Conservation (phyloP, 2,797 vertebrate species). For the Melopsittacus undulatus region DNA sequence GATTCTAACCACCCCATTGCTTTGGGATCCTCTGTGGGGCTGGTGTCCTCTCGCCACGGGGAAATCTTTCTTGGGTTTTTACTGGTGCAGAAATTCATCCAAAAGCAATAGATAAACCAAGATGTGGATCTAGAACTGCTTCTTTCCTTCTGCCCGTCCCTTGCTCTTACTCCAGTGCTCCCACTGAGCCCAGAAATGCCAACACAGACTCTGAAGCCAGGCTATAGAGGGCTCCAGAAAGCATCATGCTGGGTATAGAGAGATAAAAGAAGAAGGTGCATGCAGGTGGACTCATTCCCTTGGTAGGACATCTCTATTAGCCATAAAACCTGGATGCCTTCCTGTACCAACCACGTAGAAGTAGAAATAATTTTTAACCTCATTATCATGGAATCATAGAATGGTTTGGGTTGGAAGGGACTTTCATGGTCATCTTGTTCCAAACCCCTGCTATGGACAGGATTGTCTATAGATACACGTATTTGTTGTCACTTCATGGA, state of each 20-base stretch:
- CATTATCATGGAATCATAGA: too few relatives aligned
- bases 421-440: not conserved
- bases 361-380: not conserved
- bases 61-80: not conserved
- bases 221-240: not conserved
- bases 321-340: not conserved
- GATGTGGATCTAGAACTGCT: not conserved
- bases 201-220: accelerated
- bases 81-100: not conserved
- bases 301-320: accelerated
- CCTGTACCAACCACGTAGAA: not conserved
- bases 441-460: not conserved
- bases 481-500: not conserved
- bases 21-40: not conserved
- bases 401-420: too few relatives aligned
- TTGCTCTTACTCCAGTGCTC: not conserved
- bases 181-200: not conserved
- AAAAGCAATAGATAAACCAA: not conserved
- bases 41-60: accelerated
- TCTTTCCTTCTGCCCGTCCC: not conserved
- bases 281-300: accelerated
- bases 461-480: accelerated
- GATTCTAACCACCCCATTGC: not conserved
- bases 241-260: not conserved
- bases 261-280: not conserved